Evolutionary conservation across 2,113 vertebrate species (phyloP).

Genomic region (Pyrgilauda ruficollis): DNA sequence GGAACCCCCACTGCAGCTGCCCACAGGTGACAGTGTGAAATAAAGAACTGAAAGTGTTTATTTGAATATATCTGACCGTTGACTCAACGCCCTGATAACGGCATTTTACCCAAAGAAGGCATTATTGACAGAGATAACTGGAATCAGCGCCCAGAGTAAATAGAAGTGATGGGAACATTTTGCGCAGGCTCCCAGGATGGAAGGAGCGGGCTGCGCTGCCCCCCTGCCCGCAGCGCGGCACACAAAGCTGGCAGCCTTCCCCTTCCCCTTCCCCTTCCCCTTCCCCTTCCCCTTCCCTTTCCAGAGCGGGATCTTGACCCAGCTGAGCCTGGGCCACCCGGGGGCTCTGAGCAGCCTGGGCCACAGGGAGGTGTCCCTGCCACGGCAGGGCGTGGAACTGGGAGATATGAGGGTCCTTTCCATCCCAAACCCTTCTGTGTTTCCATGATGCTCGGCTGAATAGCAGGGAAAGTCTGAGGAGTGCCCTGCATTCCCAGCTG

Average conservation of each 20-base stretch:
- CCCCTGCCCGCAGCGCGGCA: neutral
- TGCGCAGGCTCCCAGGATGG: rapidly evolving
- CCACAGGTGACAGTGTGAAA: neutral
- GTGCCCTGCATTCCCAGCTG: neutral
- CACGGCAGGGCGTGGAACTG: neutral
- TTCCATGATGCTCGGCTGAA: neutral
- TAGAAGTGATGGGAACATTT: rapidly evolving
- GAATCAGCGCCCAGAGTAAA: neutral
- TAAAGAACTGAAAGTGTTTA: neutral
- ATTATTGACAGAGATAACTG: neutral
- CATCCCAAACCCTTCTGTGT: neutral
- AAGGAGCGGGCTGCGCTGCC: neutral
- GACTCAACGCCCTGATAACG: neutral
- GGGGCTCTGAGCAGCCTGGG: neutral
- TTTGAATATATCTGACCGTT: neutral
- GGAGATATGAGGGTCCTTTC: neutral
- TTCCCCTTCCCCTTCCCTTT: neutral
- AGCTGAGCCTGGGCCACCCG: neutral
- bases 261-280: neutral
- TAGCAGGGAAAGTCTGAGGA: neutral
- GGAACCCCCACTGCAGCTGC: neutral
- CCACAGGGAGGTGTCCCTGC: neutral
- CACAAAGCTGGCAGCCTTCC: rapidly evolving
- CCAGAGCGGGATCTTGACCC: neutral
- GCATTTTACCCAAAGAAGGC: neutral